Conservation (phyloP, 2,888 invertebrate genomes). For the Leistus spinibarbis region DNA sequence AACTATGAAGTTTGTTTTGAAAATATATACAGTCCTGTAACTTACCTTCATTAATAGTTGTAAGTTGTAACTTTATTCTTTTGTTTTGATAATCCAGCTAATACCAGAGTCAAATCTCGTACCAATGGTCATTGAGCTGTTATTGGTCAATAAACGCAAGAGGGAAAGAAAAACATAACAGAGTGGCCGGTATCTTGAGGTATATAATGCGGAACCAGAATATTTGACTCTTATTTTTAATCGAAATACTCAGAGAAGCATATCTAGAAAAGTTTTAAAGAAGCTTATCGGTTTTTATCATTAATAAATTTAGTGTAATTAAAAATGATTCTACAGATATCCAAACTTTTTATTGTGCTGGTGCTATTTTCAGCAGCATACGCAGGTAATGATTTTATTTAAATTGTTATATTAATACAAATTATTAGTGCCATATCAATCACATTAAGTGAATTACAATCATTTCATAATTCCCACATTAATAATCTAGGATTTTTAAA, state of each 20-base stretch:
- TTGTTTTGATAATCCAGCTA: constrained; percentile 14
- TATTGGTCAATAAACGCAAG: constrained; percentile 21
- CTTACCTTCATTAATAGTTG: constrained; percentile 1
- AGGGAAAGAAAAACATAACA: constrained; percentile 15
- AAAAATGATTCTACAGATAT: neutral
- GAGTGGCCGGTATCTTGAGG: constrained; percentile 22
- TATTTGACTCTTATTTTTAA: constrained; percentile 20
- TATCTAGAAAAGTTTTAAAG: neutral
- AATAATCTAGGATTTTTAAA: too few species aligned
- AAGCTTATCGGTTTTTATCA: neutral
- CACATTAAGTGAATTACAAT: too few species aligned
- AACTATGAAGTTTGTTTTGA: neutral
- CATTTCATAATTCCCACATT: too few species aligned
- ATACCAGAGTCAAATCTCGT: constrained; percentile 30
- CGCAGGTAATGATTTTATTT: neutral
- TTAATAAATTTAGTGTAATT: neutral
- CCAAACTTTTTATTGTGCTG: neutral
- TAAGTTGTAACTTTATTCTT: constrained; percentile 12
- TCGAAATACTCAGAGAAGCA: neutral
- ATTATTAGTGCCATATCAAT: too few species aligned
- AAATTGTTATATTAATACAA: neutral
- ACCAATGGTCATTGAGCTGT: constrained; percentile 14
- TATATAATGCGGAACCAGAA: constrained; percentile 19
- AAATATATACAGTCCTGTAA: neutral
- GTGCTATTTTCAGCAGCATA: neutral